These are phyloP conservation scores for Drosophila baimaii DNA, from an alignment of 1,140 invertebrate species.

Conservation along the genomic window DNA sequence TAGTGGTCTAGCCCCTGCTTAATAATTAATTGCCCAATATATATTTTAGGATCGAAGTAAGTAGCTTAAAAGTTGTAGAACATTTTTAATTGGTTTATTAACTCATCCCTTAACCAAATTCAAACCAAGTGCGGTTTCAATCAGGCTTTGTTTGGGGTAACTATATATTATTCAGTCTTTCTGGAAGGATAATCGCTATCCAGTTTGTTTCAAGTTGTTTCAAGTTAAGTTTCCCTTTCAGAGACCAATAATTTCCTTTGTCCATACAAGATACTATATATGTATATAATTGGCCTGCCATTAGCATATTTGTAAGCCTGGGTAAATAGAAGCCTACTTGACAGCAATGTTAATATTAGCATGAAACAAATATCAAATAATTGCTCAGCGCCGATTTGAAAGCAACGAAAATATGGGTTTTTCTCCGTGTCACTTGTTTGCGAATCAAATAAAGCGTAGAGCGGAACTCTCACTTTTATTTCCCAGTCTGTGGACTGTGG, in stretches of 20 bases:
- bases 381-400: slow-evolving; percentile 15
- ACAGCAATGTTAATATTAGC: slow-evolving; percentile 21
- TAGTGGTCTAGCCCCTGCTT: slow-evolving; percentile 11
- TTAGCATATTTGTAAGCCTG: slow-evolving; percentile 2
- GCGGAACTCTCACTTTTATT: slow-evolving; percentile 69
- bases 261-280: not conserved
- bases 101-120: not conserved
- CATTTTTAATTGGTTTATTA: not conserved
- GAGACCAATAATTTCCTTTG: not conserved
- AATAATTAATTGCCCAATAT: slow-evolving; percentile 54
- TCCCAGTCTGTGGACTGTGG: slow-evolving; percentile 1
- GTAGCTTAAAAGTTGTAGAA: slow-evolving; percentile 1
- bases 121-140: too few relatives aligned
- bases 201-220: not conserved
- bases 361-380: slow-evolving; percentile 13
- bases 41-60: slow-evolving; percentile 6
- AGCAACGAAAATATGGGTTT: not conserved
- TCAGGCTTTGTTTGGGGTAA: not conserved
- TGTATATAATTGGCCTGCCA: not conserved
- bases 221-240: too few relatives aligned
- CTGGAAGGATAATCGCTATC: not conserved
- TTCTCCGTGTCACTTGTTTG: slow-evolving; percentile 47
- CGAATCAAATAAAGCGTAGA: slow-evolving; percentile 62
- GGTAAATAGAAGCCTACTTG: slow-evolving; percentile 11
- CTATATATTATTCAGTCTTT: not conserved